These are phyloP conservation scores for Rhabdornis inornatus DNA, from an alignment of 2,113 vertebrate species.

Conservation along the genomic window DNA sequence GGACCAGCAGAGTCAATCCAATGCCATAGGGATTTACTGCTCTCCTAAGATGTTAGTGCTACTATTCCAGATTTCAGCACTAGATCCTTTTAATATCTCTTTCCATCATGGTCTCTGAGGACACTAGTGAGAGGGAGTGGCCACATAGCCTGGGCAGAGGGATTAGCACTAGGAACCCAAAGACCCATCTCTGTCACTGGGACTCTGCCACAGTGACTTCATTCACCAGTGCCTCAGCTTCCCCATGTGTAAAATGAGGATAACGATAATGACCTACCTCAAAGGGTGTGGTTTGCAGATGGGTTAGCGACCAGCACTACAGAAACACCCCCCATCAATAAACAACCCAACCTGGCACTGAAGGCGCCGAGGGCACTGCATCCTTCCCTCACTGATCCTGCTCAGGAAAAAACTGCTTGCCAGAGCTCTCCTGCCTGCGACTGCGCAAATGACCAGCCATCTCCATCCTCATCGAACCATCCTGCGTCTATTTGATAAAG, in stretches of 20 bases:
- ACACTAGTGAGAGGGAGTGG: background rate
- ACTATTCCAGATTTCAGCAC: background rate
- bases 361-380: background rate
- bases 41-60: background rate
- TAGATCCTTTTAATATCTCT: background rate
- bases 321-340: slow-evolving; percentile 23
- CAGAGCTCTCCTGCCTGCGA: slow-evolving; percentile 9
- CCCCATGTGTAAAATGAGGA: slow-evolving; percentile 50
- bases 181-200: background rate
- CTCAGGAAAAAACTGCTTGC: background rate
- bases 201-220: background rate
- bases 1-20: background rate
- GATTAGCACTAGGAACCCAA: background rate
- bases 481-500: slow-evolving; percentile 75
- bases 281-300: slow-evolving; percentile 15
- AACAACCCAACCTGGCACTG: background rate
- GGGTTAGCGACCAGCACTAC: slow-evolving; percentile 41
- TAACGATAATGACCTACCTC: slow-evolving; percentile 63
- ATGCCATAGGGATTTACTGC: background rate
- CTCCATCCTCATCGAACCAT: slow-evolving; percentile 60
- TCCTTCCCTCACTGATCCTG: slow-evolving; percentile 13
- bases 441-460: slow-evolving; percentile 21
- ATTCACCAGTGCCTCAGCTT: slow-evolving; percentile 57
- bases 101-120: background rate
- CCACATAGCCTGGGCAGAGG: background rate